These are phyloP conservation scores for Isoperla grammatica DNA, from an alignment of 2,888 invertebrate genomes.

Conservation along the genomic window DNA sequence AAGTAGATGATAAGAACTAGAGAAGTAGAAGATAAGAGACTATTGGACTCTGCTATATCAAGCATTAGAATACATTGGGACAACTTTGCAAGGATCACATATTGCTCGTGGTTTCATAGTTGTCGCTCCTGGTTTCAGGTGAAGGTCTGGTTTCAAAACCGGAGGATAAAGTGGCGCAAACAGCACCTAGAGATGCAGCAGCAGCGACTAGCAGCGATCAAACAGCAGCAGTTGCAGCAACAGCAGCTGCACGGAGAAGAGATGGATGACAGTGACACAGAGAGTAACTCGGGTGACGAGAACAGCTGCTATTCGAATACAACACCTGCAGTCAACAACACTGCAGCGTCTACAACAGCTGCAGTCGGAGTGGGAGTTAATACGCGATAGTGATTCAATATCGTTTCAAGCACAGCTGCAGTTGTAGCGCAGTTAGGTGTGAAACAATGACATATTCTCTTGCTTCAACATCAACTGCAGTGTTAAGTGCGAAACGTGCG, in stretches of 20 bases:
- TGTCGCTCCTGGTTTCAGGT: slow-evolving; percentile 54
- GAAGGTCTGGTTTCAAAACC: slow-evolving; percentile 89
- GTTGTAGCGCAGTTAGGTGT: neutral
- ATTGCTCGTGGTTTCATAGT: too few relatives aligned
- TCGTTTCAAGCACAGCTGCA: neutral
- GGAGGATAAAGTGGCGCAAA: slow-evolving; percentile 94
- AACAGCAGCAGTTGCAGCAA: slow-evolving; percentile 41
- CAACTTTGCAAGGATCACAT: too few relatives aligned
- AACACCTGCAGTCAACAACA: neutral
- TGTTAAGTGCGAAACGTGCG: neutral
- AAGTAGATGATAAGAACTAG: too few relatives aligned
- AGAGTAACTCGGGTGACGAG: slow-evolving; percentile 28
- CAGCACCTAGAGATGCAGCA: slow-evolving; percentile 90
- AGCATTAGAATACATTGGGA: too few relatives aligned
- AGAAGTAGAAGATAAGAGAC: too few relatives aligned
- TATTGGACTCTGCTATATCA: too few relatives aligned
- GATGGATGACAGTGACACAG: slow-evolving; percentile 27
- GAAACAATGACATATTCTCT: neutral
- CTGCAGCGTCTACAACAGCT: neutral
- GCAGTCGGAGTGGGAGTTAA: neutral
- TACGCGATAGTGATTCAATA: neutral
- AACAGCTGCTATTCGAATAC: neutral
- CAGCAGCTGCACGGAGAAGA: slow-evolving; percentile 27
- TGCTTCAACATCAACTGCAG: neutral
- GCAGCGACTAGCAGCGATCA: slow-evolving; percentile 66